Base-by-base conservation (phyloP, 2,797 vertebrate species). In the Sparidentex hasta region DNA sequence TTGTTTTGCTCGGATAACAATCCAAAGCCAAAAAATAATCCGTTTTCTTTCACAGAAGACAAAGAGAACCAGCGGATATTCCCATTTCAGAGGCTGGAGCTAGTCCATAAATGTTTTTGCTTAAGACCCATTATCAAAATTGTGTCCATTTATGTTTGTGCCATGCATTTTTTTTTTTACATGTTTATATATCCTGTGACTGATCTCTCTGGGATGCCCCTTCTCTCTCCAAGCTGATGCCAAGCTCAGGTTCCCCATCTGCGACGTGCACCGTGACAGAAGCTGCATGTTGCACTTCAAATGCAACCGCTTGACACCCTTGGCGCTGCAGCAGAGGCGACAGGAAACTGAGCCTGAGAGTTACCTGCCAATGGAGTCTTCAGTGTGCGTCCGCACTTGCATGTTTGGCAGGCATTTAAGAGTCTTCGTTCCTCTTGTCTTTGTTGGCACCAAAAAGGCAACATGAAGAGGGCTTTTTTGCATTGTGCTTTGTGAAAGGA, bases 261-360 rank as follows among this genome's bases (percentile, higher is more conserved):
- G 92, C 43, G 66, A 84, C 87, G 67, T 73, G 84, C 75, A 78
- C 41, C 64, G 82, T 87, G 76, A 92, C 86, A 85, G 84, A 86
- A 75, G 82, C 27, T 54, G 80, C 92, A 90, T 90, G 87, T 92
- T 87, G 85, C 80, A 88, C 90, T 90, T 93, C 90, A 93, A 92
- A 93, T 58, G 62, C 78, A 74, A 54, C 71, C 23, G 64, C 80
- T 74, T 47, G 74, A 73, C 80, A 82, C 76, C 77, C 65, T 83
- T 86, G 88, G 90, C 83, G 21, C 56, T 63, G 65, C 73, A 70
- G 68, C 67, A 85, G 56, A 85, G 78, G 70, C 50, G 48, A 87
- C 73, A 80, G 85, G 88, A 88, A 75, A 77, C 62, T 51, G 84
- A 71, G 61, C 83, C 73, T 55, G 64, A 86, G 85, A 81, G 68